Evolutionary conservation across 1,140 invertebrate genomes (phyloP).

Genomic region (Ceratina calcarata): DNA sequence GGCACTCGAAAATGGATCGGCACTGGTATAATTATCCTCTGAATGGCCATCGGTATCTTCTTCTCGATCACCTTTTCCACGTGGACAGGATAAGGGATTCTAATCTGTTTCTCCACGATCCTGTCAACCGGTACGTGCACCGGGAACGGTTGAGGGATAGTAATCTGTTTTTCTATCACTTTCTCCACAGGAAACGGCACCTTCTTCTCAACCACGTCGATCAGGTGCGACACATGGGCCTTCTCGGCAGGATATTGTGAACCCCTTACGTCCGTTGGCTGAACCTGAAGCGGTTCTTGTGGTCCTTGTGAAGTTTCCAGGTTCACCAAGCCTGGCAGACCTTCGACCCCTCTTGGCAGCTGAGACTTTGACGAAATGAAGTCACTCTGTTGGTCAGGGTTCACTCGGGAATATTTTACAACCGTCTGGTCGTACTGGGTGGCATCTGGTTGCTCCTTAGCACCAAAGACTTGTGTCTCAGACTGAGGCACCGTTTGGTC

Average conservation of each 20-base stretch:
- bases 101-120: constrained; percentile 80
- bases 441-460: constrained; percentile 18
- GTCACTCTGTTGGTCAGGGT: neutral
- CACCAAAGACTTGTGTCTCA: neutral
- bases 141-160: constrained; percentile 63
- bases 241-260: constrained; percentile 55
- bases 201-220: constrained; percentile 79
- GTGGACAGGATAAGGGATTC: constrained; percentile 79
- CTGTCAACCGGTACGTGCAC: constrained; percentile 60
- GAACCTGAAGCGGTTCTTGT: no score
- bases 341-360: neutral
- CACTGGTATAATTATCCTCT: constrained; percentile 75
- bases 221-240: constrained; percentile 69
- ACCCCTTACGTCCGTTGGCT: constrained; percentile 3
- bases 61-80: constrained; percentile 81
- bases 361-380: neutral
- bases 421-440: constrained; percentile 10
- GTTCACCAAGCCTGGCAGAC: neutral
- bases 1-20: constrained; percentile 71
- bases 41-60: constrained; percentile 66
- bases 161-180: constrained; percentile 66
- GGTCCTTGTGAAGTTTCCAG: neutral
- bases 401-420: neutral
- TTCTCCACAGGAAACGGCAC: constrained; percentile 65
- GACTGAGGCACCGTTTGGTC: neutral